phyloP scores from a whole-genome alignment of 2,797 vertebrate genomes.

The Fratercula arctica region DNA sequence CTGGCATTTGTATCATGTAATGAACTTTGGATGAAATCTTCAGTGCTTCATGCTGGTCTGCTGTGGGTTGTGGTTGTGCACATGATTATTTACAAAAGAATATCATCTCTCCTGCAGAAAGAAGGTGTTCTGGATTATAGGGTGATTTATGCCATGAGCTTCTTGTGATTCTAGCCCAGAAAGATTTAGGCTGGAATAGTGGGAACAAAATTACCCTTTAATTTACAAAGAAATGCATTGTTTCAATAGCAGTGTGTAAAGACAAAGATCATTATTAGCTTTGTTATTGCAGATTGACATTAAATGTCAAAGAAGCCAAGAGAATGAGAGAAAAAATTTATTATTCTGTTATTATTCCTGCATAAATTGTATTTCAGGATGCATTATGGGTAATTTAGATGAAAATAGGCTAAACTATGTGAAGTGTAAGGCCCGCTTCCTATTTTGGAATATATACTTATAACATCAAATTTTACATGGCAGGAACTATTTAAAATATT shows the following conservation, averaged over 20 bases:
- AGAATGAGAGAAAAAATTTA: conserved; percentile 15
- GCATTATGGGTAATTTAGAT: background rate
- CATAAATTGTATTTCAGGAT: conserved; percentile 23
- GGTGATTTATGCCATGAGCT: background rate
- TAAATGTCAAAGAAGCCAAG: conserved; percentile 29
- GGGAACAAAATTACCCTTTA: conserved; percentile 28
- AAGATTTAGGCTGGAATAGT: background rate
- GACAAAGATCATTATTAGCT: conserved; percentile 35
- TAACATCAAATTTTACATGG: background rate
- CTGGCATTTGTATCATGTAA: background rate
- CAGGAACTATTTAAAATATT: background rate
- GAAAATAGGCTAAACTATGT: background rate
- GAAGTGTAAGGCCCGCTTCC: background rate
- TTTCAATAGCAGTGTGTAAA: conserved; percentile 24
- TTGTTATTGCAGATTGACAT: conserved; percentile 52
- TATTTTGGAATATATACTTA: background rate
- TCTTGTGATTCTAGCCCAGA: conserved; percentile 4
- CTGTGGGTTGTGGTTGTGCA: background rate
- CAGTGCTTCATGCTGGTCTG: background rate
- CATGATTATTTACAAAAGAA: background rate
- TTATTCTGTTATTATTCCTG: conserved; percentile 30
- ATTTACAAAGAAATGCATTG: conserved; percentile 16
- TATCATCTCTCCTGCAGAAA: background rate
- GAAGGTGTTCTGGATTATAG: conserved; percentile 10
- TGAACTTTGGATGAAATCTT: background rate